A percentile compares a stretch with the other conserved stretches of the same genome.
These are phyloP conservation scores for Andricus curvator DNA, from an alignment of 2,888 invertebrate genomes.

Conservation along the genomic window DNA sequence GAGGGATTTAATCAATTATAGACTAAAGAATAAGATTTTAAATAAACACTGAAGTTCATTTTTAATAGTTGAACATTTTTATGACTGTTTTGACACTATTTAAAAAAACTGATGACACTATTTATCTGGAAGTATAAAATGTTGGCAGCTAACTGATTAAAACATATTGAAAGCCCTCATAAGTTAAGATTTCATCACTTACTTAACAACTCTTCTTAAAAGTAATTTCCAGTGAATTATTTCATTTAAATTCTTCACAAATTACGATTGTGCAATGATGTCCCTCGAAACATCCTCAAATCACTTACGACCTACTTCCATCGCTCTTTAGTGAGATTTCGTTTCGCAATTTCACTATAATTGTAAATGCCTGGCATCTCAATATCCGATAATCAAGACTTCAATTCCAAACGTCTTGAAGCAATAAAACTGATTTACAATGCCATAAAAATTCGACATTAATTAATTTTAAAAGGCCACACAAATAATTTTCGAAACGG, in stretches of 20 bases:
- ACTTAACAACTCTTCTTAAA: background rate
- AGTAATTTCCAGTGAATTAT: background rate
- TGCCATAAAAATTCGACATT: no score
- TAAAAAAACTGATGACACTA: no score
- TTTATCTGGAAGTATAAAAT: no score
- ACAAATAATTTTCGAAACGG: no score
- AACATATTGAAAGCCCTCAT: no score
- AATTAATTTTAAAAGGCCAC: no score
- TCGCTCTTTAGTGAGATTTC: background rate
- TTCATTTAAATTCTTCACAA: background rate
- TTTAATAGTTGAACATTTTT: no score
- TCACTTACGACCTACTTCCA: background rate
- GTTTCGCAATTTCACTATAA: background rate
- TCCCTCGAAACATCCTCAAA: background rate
- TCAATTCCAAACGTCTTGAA: background rate
- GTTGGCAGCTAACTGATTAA: no score
- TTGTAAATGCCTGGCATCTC: background rate
- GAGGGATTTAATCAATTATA: no score
- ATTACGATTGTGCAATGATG: background rate
- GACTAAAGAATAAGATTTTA: no score
- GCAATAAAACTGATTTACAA: background rate
- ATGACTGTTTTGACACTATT: no score
- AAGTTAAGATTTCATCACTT: background rate
- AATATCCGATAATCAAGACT: background rate
- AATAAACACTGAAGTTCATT: no score